A percentile compares a stretch with the other conserved stretches of the same genome.
Conservation (phyloP, 2,113 vertebrate genomes). For the Ivindomyrus marchei region DNA sequence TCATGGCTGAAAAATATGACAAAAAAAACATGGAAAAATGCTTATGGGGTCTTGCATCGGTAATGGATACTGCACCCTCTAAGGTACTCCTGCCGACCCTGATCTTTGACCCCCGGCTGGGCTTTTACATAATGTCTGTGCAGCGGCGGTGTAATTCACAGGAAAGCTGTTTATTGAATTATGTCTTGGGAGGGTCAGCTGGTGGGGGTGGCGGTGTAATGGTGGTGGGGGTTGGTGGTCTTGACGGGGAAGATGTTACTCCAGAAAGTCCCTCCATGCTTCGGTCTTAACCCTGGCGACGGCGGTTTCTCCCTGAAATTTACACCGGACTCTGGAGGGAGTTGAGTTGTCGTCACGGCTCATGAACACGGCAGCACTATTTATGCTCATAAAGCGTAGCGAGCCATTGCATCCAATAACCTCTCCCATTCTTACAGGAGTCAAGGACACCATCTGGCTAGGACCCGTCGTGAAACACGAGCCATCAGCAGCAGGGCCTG, state of each 20-base stretch:
- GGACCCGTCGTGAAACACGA: slow-evolving; percentile 40
- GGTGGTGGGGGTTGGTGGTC: not conserved
- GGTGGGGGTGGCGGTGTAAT: too few relatives aligned
- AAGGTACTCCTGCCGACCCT: not conserved
- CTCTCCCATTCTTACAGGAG: slow-evolving; percentile 39
- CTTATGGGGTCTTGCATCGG: not conserved
- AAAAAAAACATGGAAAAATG: not conserved
- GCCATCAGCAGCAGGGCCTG: slow-evolving; percentile 32
- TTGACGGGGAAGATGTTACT: not conserved
- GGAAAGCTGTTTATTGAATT: not conserved
- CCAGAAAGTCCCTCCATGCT: not conserved
- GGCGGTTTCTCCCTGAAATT: slow-evolving; percentile 9
- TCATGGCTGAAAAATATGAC: not conserved
- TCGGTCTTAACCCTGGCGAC: not conserved
- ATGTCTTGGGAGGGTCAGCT: not conserved
- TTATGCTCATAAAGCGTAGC: slow-evolving; percentile 33
- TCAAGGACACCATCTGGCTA: slow-evolving; percentile 54
- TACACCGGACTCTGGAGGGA: slow-evolving; percentile 14
- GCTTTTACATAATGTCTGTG: not conserved
- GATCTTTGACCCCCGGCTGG: not conserved
- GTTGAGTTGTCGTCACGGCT: slow-evolving; percentile 6
- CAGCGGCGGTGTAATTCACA: not conserved
- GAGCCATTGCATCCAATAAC: slow-evolving; percentile 33
- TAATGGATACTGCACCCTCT: not conserved
- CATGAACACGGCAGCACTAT: not conserved